Evolutionary conservation across 2,797 vertebrate genomes (phyloP).

Genomic region (Dallia pectoralis): DNA sequence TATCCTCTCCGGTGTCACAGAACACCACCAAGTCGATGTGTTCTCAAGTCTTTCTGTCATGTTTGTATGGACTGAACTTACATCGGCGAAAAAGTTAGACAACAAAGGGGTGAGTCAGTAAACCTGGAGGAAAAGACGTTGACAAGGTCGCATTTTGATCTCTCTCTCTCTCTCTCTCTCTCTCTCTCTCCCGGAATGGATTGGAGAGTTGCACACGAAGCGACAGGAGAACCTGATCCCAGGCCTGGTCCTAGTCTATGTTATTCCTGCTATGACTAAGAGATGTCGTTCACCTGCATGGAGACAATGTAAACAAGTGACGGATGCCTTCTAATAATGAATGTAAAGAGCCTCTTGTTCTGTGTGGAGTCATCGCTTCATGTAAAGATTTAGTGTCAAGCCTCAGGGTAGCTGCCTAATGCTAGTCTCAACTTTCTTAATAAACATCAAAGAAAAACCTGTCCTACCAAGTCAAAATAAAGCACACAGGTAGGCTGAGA

Average conservation of each 20-base stretch:
- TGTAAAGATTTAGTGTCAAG: slow-evolving; percentile 58
- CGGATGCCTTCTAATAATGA: slow-evolving; percentile 57
- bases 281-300: slow-evolving; percentile 43
- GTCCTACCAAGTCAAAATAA: slow-evolving; percentile 66
- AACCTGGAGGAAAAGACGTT: slow-evolving; percentile 22
- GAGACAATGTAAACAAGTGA: slow-evolving; percentile 60
- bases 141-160: slow-evolving; percentile 16
- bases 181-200: neutral
- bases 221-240: slow-evolving; percentile 44
- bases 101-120: slow-evolving; percentile 38
- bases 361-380: slow-evolving; percentile 50
- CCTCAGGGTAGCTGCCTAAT: slow-evolving; percentile 54
- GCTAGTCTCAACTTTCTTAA: slow-evolving; percentile 59
- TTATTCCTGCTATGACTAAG: slow-evolving; percentile 55
- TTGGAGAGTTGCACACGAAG: neutral
- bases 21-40: slow-evolving; percentile 57
- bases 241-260: slow-evolving; percentile 42
- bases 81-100: slow-evolving; percentile 25
- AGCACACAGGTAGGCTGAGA: slow-evolving; percentile 38
- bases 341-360: slow-evolving; percentile 60
- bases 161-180: slow-evolving; percentile 1
- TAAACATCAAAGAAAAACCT: slow-evolving; percentile 57
- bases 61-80: slow-evolving; percentile 46
- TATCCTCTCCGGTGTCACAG: slow-evolving; percentile 74
- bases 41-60: slow-evolving; percentile 52